These are phyloP conservation scores for Tadarida brasiliensis DNA, from an alignment of 2,797 vertebrate genomes.

Conservation along the genomic window DNA sequence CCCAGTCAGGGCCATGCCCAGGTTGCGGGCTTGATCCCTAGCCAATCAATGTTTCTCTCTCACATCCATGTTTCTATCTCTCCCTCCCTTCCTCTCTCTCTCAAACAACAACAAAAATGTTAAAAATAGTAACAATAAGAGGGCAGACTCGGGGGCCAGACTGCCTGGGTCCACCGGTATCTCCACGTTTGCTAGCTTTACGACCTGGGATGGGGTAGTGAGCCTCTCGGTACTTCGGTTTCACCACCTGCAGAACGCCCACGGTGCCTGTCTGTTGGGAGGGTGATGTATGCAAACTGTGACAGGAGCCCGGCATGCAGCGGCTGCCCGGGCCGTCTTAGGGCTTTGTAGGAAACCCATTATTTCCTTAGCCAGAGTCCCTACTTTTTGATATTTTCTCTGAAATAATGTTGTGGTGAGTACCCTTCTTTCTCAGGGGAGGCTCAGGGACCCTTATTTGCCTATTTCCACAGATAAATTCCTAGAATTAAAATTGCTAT, in stretches of 20 bases:
- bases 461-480: not conserved
- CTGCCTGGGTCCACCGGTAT: no score
- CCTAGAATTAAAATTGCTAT: not conserved
- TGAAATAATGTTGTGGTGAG: not conserved
- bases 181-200: not conserved
- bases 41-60: no score
- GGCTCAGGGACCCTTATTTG: not conserved
- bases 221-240: not conserved
- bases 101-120: no score
- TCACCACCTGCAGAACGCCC: not conserved
- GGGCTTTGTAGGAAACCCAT: not conserved
- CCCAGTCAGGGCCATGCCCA: no score
- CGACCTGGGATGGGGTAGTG: not conserved
- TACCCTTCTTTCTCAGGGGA: not conserved
- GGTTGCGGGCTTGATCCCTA: no score
- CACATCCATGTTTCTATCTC: no score
- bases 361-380: not conserved
- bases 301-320: not conserved
- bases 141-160: not conserved
- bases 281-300: not conserved
- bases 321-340: not conserved
- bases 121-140: not conserved
- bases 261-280: not conserved
- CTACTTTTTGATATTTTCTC: not conserved
- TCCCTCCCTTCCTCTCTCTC: no score